Percentiles rank a stretch among this genome's conserved stretches.
Conservation (phyloP, 2,888 invertebrate genomes). For the Drosophila eohydei region DNA sequence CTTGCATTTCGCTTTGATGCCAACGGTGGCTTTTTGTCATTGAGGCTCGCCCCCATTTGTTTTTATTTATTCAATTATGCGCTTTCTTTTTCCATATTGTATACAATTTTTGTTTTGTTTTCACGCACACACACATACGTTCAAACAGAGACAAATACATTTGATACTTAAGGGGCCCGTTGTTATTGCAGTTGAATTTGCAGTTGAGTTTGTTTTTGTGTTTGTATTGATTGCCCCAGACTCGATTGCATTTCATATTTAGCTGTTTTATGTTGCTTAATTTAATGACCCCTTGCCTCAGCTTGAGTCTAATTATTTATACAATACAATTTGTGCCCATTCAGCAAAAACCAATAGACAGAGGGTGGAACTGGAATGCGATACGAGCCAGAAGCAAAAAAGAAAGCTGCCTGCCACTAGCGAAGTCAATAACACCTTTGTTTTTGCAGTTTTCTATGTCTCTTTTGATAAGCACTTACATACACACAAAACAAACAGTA, state of each 20-base stretch:
- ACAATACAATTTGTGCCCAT: constrained; percentile 42
- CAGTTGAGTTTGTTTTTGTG: constrained; percentile 19
- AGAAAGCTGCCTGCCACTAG: constrained; percentile 62
- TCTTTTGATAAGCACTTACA: constrained; percentile 63
- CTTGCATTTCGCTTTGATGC: constrained; percentile 47
- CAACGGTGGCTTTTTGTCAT: constrained; percentile 61
- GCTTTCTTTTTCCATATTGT: constrained; percentile 71
- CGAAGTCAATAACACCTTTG: constrained; percentile 72
- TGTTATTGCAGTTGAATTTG: constrained; percentile 46
- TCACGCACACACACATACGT: constrained; percentile 46
- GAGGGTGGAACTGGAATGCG: constrained; percentile 39
- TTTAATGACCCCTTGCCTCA: constrained; percentile 38
- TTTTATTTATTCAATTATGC: constrained; percentile 78
- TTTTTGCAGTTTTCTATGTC: constrained; percentile 71
- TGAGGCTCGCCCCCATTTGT: constrained; percentile 67
- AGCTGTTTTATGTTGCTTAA: constrained; percentile 37
- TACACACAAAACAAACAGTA: constrained; percentile 1
- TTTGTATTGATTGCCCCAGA: constrained; percentile 71
- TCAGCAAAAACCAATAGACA: constrained; percentile 38
- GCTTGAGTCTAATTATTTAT: constrained; percentile 41
- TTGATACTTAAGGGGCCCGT: constrained; percentile 31
- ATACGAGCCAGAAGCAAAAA: constrained; percentile 58
- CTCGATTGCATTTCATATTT: constrained; percentile 45
- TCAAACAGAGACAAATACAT: background rate
- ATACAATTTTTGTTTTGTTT: constrained; percentile 71